Evolutionary conservation across 2,888 invertebrate genomes (phyloP), one percentile per base, ranked within the genome.

Genomic region (Napeogenes inachia): DNA sequence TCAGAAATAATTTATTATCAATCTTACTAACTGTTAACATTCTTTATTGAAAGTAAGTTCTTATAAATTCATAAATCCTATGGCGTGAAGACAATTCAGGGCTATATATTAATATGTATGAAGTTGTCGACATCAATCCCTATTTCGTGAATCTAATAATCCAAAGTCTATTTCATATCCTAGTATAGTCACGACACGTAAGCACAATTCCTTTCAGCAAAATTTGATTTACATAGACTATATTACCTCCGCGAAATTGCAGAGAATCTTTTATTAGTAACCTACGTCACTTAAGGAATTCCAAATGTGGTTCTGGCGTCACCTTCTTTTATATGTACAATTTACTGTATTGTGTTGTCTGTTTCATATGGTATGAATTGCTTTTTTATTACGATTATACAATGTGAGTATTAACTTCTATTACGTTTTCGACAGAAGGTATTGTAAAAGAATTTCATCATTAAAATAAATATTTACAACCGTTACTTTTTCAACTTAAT

Each of bases 241-340:
- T 50, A 30, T 50, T 50, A 50, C 50, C 50, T 50, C 30, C 30
- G 50, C 30, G 50, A 30, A 50, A 50, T 50, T 50, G 50, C 50
- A 30, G 21, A 50, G 50, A 50, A 50, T 30, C 30, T 50, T 50
- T 50, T 50, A 50, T 50, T 50, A 47, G 47, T 47, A 50, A 30
- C 50, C 50, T 50, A 50, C 50, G 30, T 50, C 50, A 30, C 50
- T 50, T 50, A 10, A 50, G 50, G 50, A 50, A 50, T 50, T 50
- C 50, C 21, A 50, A 50, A 50, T 50, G 30, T 30, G 50, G 8
- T n/a, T 30, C 4, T 50, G 50, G 4, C 50, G 50, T 50, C 50
- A 30, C 50, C n/a, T 50, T 30, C 21, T 50, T 50, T n/a, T 4
- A n/a, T 42, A 42, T 42, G 8, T 42, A 4, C 35, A 5, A 35